phyloP scores from a whole-genome alignment of 2,888 invertebrate genomes.

The Apodemia hepburni region DNA sequence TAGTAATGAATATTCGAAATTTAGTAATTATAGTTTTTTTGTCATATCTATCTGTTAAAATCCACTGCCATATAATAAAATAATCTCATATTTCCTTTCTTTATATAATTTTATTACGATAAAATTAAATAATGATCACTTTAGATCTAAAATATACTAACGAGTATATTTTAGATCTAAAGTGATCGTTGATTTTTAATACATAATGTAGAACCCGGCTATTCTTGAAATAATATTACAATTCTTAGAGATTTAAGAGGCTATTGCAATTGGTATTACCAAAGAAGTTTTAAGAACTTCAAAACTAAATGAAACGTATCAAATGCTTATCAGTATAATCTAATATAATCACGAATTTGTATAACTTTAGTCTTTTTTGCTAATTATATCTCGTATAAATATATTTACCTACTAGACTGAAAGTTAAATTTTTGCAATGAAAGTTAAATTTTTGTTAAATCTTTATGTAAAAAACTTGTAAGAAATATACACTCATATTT shows the following conservation, averaged over 20 bases:
- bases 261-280: no score
- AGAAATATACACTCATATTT: neutral
- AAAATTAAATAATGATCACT: no score
- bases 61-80: neutral
- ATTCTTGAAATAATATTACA: neutral
- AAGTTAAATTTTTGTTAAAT: no score
- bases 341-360: neutral
- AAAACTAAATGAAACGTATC: neutral
- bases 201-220: neutral
- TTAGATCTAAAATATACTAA: no score
- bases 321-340: slow-evolving; percentile 1
- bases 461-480: no score
- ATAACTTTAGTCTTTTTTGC: neutral
- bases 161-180: no score
- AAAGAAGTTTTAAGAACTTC: neutral
- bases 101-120: neutral
- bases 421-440: no score
- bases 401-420: no score
- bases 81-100: neutral
- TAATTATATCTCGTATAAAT: neutral
- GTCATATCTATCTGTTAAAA: no score
- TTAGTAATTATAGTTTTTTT: no score
- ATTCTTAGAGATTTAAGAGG: neutral
- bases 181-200: no score
- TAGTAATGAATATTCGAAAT: no score